Base-by-base conservation (phyloP, 2,888 invertebrate species). In the Mactromeris polynyma region DNA sequence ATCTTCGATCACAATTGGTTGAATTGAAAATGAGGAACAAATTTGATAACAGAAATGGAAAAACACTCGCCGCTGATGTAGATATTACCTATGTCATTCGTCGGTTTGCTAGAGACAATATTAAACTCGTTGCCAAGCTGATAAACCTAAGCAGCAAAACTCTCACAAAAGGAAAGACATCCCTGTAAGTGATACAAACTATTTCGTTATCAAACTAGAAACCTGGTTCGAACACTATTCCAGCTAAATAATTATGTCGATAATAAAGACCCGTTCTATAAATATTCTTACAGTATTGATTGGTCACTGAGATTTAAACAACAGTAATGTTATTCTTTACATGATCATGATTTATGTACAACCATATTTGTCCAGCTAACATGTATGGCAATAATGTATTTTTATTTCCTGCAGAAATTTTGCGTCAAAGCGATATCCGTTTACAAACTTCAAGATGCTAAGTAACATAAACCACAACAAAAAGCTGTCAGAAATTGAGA, bases 1-100 rank as follows among this genome's bases (percentile, higher is more conserved):
- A 93, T 85, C 81, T 94, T 21, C 81, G 87, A 69, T 90, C 94
- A 31, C 83, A 83, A 21, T 64, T 88, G 26, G 77, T 91, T 17
- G 90, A 89, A 26, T 86, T 93, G 11, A 92, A 91, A 86, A 40
- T 91, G 46, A 86, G 83, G 58, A 87, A 88, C 42, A 93, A 91
- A 77, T 69, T 93, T 58, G 88, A 90, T 51, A 87, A 90, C 26
- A 87, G 89, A 42, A 86, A 88, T 46, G 40, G 83, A 69, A 91
- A 90, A 54, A 90, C 93, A 9, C 38, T 93, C 11, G 87, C 92
- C 9, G 87, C 91, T 1, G 91, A 93, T 36, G 85, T 91, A 9
- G 91, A 90, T 26, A 1, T 94, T 11, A 91, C 92, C n/a, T 95
- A 95, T 87, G 88, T 93, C 36, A 93, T 95, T 21, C 93, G 93